Percentiles rank a stretch among this genome's conserved stretches.
phyloP scores from a whole-genome alignment of 2,113 vertebrate genomes.

The Trematomus loennbergii region DNA sequence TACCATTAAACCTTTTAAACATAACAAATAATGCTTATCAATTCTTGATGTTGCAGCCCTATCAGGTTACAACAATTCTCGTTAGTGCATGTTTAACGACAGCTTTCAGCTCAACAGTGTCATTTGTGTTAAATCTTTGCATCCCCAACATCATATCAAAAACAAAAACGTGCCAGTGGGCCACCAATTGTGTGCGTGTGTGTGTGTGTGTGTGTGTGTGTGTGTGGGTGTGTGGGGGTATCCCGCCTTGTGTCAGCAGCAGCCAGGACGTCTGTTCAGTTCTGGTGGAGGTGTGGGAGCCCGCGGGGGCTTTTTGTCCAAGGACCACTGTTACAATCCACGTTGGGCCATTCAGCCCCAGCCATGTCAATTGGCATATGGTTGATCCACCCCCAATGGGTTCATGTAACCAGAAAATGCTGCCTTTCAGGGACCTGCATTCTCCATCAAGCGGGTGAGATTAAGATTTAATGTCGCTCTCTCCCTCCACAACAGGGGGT shows the following conservation, averaged over 20 bases:
- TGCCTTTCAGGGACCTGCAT: constrained; percentile 92
- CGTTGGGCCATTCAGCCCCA: constrained; percentile 83
- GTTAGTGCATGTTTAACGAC: not conserved
- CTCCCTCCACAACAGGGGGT: constrained; percentile 86
- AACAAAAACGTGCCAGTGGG: constrained; percentile 5
- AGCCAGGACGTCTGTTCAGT: constrained; percentile 68
- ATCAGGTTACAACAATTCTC: not conserved
- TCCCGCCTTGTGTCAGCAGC: constrained; percentile 61
- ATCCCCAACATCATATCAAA: constrained; percentile 18
- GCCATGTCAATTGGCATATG: constrained; percentile 96
- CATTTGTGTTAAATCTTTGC: not conserved
- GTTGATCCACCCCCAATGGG: constrained; percentile 97
- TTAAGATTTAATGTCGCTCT: constrained; percentile 94
- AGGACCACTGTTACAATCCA: constrained; percentile 79
- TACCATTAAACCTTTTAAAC: not conserved
- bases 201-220: constrained; percentile 20
- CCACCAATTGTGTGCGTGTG: constrained; percentile 34
- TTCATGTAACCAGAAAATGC: constrained; percentile 99
- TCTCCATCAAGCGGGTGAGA: constrained; percentile 95
- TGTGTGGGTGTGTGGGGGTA: constrained; percentile 18
- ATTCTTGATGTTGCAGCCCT: not conserved
- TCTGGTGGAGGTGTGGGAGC: constrained; percentile 77
- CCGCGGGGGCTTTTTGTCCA: constrained; percentile 72
- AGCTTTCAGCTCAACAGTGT: not conserved
- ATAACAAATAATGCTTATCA: not conserved